These are phyloP conservation scores for Entomobrya proxima DNA, from an alignment of 2,888 invertebrate species.

Conservation along the genomic window DNA sequence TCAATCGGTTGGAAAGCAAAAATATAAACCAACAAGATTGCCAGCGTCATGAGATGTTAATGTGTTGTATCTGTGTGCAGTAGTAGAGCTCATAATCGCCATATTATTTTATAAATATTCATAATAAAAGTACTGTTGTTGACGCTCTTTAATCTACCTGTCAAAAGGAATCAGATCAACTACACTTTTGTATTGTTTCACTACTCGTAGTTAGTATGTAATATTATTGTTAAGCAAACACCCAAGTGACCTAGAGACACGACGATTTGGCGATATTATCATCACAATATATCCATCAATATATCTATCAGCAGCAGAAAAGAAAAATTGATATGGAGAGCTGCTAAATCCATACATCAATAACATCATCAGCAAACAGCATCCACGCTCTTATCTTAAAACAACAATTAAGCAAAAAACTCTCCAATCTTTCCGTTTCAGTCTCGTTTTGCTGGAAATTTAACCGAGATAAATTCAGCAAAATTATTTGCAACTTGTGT, in stretches of 20 bases:
- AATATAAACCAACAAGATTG: neutral
- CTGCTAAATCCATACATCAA: conserved; percentile 49
- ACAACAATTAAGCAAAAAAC: conserved; percentile 47
- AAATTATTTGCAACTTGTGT: no score
- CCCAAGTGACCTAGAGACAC: conserved; percentile 71
- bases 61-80: conserved; percentile 42
- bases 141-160: conserved; percentile 56
- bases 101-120: conserved; percentile 16
- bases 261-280: conserved; percentile 65
- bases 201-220: conserved; percentile 58
- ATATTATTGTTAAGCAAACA: conserved; percentile 65
- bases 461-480: neutral
- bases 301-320: conserved; percentile 26
- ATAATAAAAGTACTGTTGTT: conserved; percentile 38
- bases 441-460: conserved; percentile 13
- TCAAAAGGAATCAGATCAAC: conserved; percentile 61
- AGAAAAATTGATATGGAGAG: conserved; percentile 28
- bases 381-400: conserved; percentile 52
- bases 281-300: conserved; percentile 30
- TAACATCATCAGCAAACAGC: conserved; percentile 36
- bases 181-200: conserved; percentile 55
- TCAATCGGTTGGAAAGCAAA: conserved; percentile 17
- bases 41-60: conserved; percentile 37
- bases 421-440: neutral
- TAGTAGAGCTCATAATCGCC: conserved; percentile 49